Conservation (phyloP, 2,113 vertebrate species). For the Dromiciops gliroides region DNA sequence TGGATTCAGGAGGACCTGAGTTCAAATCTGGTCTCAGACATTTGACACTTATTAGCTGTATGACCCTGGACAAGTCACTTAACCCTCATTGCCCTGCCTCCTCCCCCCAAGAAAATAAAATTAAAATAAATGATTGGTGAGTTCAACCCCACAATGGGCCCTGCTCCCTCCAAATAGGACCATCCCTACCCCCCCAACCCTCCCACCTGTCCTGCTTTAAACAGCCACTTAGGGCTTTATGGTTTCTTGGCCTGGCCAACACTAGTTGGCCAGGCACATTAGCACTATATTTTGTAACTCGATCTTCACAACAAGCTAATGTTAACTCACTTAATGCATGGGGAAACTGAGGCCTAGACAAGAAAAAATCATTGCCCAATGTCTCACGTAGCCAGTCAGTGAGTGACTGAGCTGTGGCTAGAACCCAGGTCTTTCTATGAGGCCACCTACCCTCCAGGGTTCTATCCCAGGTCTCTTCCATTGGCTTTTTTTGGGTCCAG, state of each 20-base stretch:
- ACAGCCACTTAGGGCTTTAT: background rate
- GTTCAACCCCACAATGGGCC: background rate
- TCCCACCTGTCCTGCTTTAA: background rate
- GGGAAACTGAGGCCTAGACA: background rate
- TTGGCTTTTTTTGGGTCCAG: background rate
- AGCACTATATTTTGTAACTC: background rate
- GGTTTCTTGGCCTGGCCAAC: background rate
- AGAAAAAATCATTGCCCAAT: background rate
- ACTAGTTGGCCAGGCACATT: background rate
- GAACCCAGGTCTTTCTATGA: too few species aligned
- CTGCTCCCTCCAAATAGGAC: conserved; percentile 23
- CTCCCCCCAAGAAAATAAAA: too few species aligned
- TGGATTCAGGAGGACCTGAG: too few species aligned
- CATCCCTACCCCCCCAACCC: background rate
- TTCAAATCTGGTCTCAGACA: too few species aligned
- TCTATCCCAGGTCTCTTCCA: background rate
- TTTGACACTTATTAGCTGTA: too few species aligned
- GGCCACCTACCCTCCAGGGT: too few species aligned
- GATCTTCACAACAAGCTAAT: background rate
- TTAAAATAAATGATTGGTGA: background rate
- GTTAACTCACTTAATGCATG: background rate
- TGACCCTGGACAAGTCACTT: too few species aligned
- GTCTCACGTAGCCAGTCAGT: background rate
- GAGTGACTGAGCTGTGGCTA: too few species aligned
- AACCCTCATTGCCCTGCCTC: too few species aligned